Conservation (phyloP, 2,888 invertebrate species). For the Diaprepes abbreviatus region DNA sequence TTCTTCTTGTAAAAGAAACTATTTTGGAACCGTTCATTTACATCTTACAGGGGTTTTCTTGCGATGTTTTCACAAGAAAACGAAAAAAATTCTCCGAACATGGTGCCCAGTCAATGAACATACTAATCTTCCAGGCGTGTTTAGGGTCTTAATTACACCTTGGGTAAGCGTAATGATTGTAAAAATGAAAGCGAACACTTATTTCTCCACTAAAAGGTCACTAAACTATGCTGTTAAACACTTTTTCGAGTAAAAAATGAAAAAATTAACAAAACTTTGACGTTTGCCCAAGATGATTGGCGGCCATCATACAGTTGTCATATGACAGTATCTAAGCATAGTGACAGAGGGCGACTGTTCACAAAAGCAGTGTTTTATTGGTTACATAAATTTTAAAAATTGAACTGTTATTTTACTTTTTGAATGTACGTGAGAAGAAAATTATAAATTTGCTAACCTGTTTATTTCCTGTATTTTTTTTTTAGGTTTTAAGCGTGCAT, state of each 20-base stretch:
- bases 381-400: too few relatives aligned
- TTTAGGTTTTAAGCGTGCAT: too few relatives aligned
- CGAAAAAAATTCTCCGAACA: conserved; percentile 34
- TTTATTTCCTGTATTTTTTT: too few relatives aligned
- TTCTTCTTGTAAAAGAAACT: conserved; percentile 12
- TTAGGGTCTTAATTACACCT: conserved; percentile 18
- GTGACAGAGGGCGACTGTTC: conserved; percentile 12
- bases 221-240: conserved; percentile 19
- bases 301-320: conserved; percentile 30
- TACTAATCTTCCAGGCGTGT: conserved; percentile 10
- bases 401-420: too few relatives aligned
- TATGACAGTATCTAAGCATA: neutral
- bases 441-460: too few relatives aligned
- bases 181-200: conserved; percentile 17
- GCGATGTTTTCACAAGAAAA: conserved; percentile 34
- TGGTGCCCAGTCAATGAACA: conserved; percentile 33
- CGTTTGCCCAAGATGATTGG: conserved; percentile 8
- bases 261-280: conserved; percentile 35
- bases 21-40: conserved; percentile 33
- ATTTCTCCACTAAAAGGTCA: neutral
- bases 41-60: conserved; percentile 31
- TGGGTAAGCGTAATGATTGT: neutral
- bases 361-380: too few relatives aligned
- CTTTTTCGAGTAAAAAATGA: conserved; percentile 27
- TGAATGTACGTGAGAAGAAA: too few relatives aligned